Base-by-base conservation (phyloP, 2,888 invertebrate species). In the Plusia festucae region DNA sequence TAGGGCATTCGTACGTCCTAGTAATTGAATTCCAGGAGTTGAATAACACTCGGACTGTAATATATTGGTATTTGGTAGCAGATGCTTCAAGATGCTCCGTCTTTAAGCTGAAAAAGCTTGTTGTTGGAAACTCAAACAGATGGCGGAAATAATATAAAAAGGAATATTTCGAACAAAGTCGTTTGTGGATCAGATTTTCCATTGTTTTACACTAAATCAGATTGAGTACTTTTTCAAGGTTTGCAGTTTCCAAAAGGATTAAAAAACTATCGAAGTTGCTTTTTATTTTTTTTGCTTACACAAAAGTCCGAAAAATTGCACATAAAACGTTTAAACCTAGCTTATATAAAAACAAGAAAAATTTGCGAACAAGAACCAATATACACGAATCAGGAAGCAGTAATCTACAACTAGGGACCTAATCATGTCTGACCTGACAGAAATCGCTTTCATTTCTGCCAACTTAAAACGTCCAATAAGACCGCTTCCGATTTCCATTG, bases 401-500 rank as follows among this genome's bases (percentile, higher is more conserved):
- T 76, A 49, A 73, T 62, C 49, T 34, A 27, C n/a, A 46, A 46
- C 53, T 51, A 61, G 40, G 27, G 32, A 68, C 57, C 18, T 57
- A 73, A 63, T 68, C 51, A 68, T 68, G 69, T 54, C 24, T 20
- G 51, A 60, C 20, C 57, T 24, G 64, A 55, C 52, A 40, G 34
- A 64, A 66, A 67, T 63, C 34, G 61, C 49, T 61, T 68, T 65
- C 59, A 63, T 69, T 71, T 66, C 61, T 18, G 11, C 46, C 60
- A 66, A 65, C 65, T 69, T 75, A 78, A 73, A 78, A 65, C 70
- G 62, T 68, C 63, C 57, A 64, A 76, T 71, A 64, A 66, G 65
- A 52, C 55, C 56, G 53, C 51, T 71, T 75, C 49, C 56, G 63
- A 78, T 78, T 78, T 75, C 71, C 81, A 81, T 78, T 65, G 68